phyloP scores from a whole-genome alignment of 2,888 invertebrate species.

The Leptura quadrifasciata region DNA sequence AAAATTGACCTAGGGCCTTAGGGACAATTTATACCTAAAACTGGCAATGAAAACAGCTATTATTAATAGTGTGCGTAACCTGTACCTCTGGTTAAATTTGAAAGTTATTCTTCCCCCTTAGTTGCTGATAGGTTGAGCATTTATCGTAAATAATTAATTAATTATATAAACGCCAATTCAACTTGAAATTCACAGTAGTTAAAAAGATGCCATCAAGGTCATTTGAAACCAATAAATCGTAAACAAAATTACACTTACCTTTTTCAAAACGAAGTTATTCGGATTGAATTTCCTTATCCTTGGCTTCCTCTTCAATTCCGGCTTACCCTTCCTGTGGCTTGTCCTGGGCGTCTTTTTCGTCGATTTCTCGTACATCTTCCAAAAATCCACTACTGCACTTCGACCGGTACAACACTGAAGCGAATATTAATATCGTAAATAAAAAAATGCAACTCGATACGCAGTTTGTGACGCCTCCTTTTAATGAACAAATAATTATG shows the following conservation, averaged over 20 bases:
- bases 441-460: constrained; percentile 29
- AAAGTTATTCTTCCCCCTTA: too few species aligned
- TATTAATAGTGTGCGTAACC: too few species aligned
- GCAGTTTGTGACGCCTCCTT: constrained; percentile 32
- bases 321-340: not conserved
- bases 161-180: not conserved
- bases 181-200: not conserved
- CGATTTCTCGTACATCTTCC: constrained; percentile 22
- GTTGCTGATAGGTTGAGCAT: too few species aligned
- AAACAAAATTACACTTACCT: constrained; percentile 24
- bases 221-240: not conserved
- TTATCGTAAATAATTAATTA: too few species aligned
- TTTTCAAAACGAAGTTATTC: constrained; percentile 35
- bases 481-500: not conserved
- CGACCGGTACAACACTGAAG: constrained; percentile 1
- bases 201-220: not conserved
- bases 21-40: too few species aligned
- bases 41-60: too few species aligned
- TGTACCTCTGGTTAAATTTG: too few species aligned
- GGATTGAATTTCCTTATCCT: constrained; percentile 27
- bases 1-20: too few species aligned
- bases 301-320: constrained; percentile 1
- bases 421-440: not conserved
- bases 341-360: constrained; percentile 22
- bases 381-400: not conserved